These are phyloP conservation scores for Helicoverpa armigera DNA, from an alignment of 1,140 invertebrate species.

Conservation along the genomic window DNA sequence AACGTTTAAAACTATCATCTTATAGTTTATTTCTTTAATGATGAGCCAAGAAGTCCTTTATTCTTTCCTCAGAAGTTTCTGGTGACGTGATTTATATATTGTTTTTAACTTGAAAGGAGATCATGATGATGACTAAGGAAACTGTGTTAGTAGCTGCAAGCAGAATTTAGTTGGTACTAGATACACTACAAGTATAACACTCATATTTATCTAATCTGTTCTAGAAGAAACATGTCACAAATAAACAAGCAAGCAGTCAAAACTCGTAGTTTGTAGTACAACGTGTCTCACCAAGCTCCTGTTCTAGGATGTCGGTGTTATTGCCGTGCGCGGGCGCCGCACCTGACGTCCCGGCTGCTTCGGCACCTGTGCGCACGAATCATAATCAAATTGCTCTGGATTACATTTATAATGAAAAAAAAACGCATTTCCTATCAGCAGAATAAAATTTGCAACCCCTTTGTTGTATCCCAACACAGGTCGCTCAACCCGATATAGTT, in stretches of 20 bases:
- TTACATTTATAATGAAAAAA: not conserved
- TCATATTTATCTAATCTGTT: not conserved
- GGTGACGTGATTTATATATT: not conserved
- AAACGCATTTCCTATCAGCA: too few species aligned
- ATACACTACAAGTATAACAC: not conserved
- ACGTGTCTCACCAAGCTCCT: constrained; percentile 76
- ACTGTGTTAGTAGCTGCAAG: constrained; percentile 53
- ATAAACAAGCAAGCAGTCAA: constrained; percentile 14
- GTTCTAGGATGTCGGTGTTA: constrained; percentile 70
- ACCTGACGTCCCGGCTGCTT: constrained; percentile 68
- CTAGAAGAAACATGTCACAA: constrained; percentile 10
- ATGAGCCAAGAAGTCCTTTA: constrained; percentile 8
- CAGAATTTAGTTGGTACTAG: constrained; percentile 27
- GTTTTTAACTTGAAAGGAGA: constrained; percentile 12
- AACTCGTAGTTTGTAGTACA: constrained; percentile 8
- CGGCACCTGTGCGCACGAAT: constrained; percentile 72
- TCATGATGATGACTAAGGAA: constrained; percentile 13
- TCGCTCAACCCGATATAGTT: too few species aligned
- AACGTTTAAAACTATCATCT: not conserved
- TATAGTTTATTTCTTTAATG: not conserved
- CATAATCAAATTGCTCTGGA: constrained; percentile 35
- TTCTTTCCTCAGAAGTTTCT: constrained; percentile 25
- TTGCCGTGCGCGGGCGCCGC: constrained; percentile 57
- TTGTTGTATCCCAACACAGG: too few species aligned
- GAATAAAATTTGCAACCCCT: too few species aligned